phyloP scores from a whole-genome alignment of 2,888 invertebrate genomes.

The Drosophila kambysellisi region DNA sequence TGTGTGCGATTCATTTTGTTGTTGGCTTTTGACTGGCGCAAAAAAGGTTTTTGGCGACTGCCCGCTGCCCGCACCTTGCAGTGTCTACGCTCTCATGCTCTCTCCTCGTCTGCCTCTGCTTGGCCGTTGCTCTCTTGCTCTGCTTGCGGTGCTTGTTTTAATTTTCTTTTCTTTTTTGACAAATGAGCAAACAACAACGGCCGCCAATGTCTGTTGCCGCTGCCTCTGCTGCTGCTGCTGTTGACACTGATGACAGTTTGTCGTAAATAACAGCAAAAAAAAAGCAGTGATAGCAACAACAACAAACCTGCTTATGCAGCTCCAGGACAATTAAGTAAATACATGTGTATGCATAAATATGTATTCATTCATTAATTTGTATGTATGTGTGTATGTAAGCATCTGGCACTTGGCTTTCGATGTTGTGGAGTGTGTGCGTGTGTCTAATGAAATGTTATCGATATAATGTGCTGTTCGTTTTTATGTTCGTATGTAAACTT shows the following conservation, averaged over 20 bases:
- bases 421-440: neutral
- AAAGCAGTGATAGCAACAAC: conserved; percentile 27
- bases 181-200: conserved; percentile 71
- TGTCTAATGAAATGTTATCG: conserved; percentile 17
- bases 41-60: conserved; percentile 41
- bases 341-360: neutral
- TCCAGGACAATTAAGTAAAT: conserved; percentile 31
- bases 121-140: conserved; percentile 49
- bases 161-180: conserved; percentile 47
- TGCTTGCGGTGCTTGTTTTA: conserved; percentile 3
- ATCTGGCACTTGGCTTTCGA: neutral
- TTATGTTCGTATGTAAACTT: conserved; percentile 11
- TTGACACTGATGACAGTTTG: conserved; percentile 63
- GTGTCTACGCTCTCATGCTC: conserved; percentile 2
- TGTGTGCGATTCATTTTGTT: conserved; percentile 38
- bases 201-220: conserved; percentile 61
- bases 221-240: conserved; percentile 40
- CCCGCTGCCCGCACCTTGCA: conserved; percentile 7
- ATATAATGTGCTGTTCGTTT: conserved; percentile 12
- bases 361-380: neutral
- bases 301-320: conserved; percentile 19
- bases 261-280: conserved; percentile 47
- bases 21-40: conserved; percentile 26
- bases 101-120: conserved; percentile 18
- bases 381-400: neutral